These are phyloP conservation scores for Shargacucullia verbasci DNA, from an alignment of 2,888 invertebrate species.

Conservation along the genomic window DNA sequence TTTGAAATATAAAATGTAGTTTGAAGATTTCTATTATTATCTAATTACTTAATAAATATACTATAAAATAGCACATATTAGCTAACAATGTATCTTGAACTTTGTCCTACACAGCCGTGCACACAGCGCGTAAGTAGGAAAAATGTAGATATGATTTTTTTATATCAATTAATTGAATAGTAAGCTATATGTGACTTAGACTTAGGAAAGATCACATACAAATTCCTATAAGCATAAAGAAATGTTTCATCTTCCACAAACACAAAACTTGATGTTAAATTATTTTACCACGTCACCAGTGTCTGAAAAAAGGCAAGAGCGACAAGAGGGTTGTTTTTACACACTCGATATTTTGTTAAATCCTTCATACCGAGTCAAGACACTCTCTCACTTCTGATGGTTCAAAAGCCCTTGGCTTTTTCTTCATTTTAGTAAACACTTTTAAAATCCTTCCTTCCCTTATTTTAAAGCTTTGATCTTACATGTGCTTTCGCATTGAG, in stretches of 20 bases:
- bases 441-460: conserved; percentile 35
- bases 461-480: conserved; percentile 36
- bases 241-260: neutral
- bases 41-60: too few species aligned
- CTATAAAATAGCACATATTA: too few species aligned
- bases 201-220: neutral
- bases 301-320: conserved; percentile 11
- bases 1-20: too few species aligned
- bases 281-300: neutral
- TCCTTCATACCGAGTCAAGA: conserved; percentile 47
- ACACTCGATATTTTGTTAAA: conserved; percentile 45
- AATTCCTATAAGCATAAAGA: neutral
- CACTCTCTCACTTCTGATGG: conserved; percentile 38
- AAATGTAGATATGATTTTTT: too few species aligned
- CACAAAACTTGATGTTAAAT: too few species aligned
- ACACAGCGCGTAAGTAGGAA: too few species aligned
- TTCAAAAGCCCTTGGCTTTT: conserved; percentile 40
- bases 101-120: too few species aligned
- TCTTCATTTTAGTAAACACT: conserved; percentile 51
- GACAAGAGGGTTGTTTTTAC: conserved; percentile 37
- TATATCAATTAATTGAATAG: too few species aligned
- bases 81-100: too few species aligned
- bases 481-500: conserved; percentile 15
- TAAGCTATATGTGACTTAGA: too few species aligned
- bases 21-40: too few species aligned